Conservation (phyloP, 2,888 invertebrate species). For the Pollenia amentaria region DNA sequence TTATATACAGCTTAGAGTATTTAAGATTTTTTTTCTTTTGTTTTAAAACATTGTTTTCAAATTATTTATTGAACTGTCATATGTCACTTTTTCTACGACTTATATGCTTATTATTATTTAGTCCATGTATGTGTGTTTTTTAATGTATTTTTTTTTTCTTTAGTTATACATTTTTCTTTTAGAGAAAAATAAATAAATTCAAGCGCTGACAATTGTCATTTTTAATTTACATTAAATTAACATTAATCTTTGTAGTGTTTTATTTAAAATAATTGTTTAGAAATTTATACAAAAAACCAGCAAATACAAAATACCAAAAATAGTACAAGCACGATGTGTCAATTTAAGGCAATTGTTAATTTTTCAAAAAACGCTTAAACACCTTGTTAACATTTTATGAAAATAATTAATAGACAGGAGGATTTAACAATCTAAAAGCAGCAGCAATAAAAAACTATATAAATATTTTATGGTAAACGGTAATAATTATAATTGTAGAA, state of each 20-base stretch:
- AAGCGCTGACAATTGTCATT: conserved; percentile 69
- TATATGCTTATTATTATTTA: conserved; percentile 40
- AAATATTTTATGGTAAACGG: neutral
- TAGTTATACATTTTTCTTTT: conserved; percentile 17
- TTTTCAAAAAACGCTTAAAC: conserved; percentile 63
- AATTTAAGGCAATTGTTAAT: conserved; percentile 68
- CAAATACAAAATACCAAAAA: conserved; percentile 60
- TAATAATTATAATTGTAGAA: conserved; percentile 41
- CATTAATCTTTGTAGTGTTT: conserved; percentile 59
- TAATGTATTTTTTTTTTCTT: conserved; percentile 17
- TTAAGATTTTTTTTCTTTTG: conserved; percentile 17
- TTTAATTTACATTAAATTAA: conserved; percentile 70
- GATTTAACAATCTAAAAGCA: conserved; percentile 21
- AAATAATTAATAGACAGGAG: conserved; percentile 64
- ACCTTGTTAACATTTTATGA: conserved; percentile 67
- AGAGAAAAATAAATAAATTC: conserved; percentile 13
- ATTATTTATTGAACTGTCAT: conserved; percentile 70
- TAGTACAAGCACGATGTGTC: conserved; percentile 71
- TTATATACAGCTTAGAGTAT: neutral
- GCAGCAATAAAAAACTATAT: neutral
- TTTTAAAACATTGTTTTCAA: conserved; percentile 47
- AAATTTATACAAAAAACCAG: conserved; percentile 15
- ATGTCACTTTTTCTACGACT: conserved; percentile 57
- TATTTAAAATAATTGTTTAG: conserved; percentile 63
- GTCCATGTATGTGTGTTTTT: neutral